These are phyloP conservation scores for Nezara viridula DNA, from an alignment of 2,888 invertebrate species.

Conservation along the genomic window DNA sequence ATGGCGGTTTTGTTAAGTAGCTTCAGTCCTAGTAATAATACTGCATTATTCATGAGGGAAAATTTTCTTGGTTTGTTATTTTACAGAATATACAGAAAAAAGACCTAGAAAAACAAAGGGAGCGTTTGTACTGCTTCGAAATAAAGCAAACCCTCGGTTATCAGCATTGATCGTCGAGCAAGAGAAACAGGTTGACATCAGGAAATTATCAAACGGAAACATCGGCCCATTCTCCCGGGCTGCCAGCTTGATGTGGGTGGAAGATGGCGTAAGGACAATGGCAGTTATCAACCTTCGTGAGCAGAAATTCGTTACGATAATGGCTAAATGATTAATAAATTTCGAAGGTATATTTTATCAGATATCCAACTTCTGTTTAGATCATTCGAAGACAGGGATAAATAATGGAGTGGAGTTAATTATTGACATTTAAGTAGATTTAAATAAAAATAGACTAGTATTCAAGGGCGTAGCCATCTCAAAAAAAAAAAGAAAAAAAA, in stretches of 20 bases:
- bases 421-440: too few relatives aligned
- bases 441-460: too few relatives aligned
- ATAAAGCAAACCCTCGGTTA: background rate
- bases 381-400: too few relatives aligned
- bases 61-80: background rate
- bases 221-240: background rate
- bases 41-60: background rate
- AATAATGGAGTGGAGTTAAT: too few relatives aligned
- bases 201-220: slow-evolving; percentile 33
- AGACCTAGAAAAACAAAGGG: background rate
- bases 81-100: background rate
- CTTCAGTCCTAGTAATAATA: background rate
- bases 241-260: slow-evolving; percentile 11
- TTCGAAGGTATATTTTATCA: too few relatives aligned
- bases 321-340: background rate
- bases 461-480: too few relatives aligned
- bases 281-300: background rate
- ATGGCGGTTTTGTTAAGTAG: background rate
- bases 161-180: background rate
- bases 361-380: too few relatives aligned
- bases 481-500: too few relatives aligned
- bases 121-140: background rate
- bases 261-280: background rate
- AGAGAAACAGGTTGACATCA: slow-evolving; percentile 14
- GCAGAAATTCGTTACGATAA: background rate